phyloP scores from a whole-genome alignment of 2,113 vertebrate genomes.

The Nanorana parkeri region DNA sequence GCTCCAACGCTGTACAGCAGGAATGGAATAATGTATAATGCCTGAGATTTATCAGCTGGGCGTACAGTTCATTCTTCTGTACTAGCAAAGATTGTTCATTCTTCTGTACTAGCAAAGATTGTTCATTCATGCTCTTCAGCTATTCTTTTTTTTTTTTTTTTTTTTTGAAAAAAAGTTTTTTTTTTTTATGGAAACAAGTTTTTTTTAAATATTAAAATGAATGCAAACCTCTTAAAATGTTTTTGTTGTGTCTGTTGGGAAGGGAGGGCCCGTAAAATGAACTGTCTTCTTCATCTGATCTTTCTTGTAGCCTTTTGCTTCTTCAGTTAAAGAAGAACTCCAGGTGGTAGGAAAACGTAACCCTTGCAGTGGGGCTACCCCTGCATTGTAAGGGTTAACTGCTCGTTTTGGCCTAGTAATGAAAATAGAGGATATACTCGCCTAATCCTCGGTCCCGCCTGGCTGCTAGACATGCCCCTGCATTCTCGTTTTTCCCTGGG shows the following conservation, averaged over 20 bases:
- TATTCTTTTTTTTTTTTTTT: not conserved
- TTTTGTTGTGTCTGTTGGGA: not conserved
- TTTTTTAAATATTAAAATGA: constrained; percentile 25
- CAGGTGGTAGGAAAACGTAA: too few species aligned
- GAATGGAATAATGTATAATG: not conserved
- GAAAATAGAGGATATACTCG: too few species aligned
- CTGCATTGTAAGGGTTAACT: too few species aligned
- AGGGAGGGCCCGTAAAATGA: too few species aligned
- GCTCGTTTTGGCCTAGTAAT: too few species aligned
- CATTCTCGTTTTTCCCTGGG: too few species aligned
- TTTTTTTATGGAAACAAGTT: not conserved
- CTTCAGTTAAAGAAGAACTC: too few species aligned
- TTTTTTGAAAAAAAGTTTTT: not conserved
- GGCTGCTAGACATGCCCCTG: too few species aligned
- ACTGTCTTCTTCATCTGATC: too few species aligned
- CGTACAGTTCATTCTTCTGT: not conserved
- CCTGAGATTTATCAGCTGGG: not conserved
- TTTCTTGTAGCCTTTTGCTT: too few species aligned
- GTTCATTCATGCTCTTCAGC: not conserved
- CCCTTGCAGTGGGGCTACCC: too few species aligned
- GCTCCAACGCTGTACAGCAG: constrained; percentile 7
- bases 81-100: not conserved
- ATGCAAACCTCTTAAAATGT: not conserved
- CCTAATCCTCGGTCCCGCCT: too few species aligned
- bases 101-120: not conserved